Base-by-base conservation (phyloP, 2,888 invertebrate genomes). In the Meganola albula region DNA sequence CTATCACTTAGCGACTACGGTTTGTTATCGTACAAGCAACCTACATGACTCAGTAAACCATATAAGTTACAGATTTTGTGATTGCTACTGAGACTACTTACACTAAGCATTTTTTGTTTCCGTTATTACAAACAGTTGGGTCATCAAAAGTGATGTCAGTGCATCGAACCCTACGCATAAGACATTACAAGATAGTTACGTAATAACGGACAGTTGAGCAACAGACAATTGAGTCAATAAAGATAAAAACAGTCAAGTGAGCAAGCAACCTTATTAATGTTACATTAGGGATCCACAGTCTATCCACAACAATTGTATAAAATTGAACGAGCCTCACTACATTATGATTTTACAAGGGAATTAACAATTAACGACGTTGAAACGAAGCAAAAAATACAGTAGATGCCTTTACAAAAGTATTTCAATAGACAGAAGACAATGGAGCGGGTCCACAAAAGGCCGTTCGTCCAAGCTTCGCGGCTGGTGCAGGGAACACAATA, bases 151-250 rank as follows among this genome's bases (percentile, higher is more conserved):
- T 55, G 53, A 58, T 55, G 65, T 53, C 61, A 64, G 76, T 63
- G 63, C 75, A 69, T 64, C 65, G 74, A 75, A 76, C 76, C 66
- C 55, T 57, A 54, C 48, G 58, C 63, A 62, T 58, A 63, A 59
- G 54, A 63, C 64, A 69, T 69, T 67, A 73, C 61, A 63, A 67
- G 63, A 50, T 61, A 69, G 62, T 75, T 74, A 76, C 74, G 76
- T 69, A 73, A 74, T 52, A 48, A 51, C 64, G 56, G 52, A 60
- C 63, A 65, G 70, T 75, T 70, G 71, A 71, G 72, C 73, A 74
- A 76, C 71, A 70, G 67, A 74, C 77, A 79, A 79, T 83, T 76
- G 79, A 72, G 54, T 66, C 73, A 74, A 82, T 79, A 72, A 74
- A 77, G 68, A 71, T 62, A 68, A 70, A 75, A 78, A 71, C 68